A percentile compares a stretch with the other conserved stretches of the same genome.
Evolutionary conservation across 2,888 invertebrate species (phyloP).

Genomic region (Junonia oenone): DNA sequence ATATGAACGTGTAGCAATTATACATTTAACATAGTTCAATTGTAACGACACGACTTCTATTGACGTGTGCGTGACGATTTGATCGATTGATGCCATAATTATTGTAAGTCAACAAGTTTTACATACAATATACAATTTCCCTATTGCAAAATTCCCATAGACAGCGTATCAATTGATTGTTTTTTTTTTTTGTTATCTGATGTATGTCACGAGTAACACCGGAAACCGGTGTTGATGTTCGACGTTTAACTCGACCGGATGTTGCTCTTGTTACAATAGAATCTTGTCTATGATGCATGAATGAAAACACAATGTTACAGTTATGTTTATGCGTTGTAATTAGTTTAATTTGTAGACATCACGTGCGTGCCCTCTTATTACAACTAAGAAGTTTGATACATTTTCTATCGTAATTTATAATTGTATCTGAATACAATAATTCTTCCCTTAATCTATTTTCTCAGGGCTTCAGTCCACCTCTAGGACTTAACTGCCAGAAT

Average conservation of each 20-base stretch:
- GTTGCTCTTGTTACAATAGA: slow-evolving; percentile 9
- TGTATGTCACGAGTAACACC: slow-evolving; percentile 11
- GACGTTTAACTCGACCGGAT: slow-evolving; percentile 17
- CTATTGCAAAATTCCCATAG: neutral
- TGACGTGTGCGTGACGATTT: neutral
- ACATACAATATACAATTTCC: neutral
- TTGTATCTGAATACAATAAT: no score
- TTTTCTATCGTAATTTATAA: no score
- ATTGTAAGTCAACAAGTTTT: neutral
- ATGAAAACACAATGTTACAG: neutral
- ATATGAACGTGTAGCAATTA: no score
- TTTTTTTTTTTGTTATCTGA: slow-evolving; percentile 9
- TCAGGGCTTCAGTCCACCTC: no score
- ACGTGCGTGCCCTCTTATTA: no score
- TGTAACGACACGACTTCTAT: neutral
- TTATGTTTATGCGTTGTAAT: neutral
- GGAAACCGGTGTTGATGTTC: slow-evolving; percentile 11
- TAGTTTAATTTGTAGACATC: no score
- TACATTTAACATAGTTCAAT: no score
- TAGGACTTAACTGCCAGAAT: no score
- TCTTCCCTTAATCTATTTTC: no score
- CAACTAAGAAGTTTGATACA: no score
- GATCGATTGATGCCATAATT: neutral
- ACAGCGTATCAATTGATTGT: neutral
- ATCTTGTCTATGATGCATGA: slow-evolving; percentile 1